These are phyloP conservation scores for Torymus tubicola DNA, from an alignment of 2,888 invertebrate genomes.

Conservation along the genomic window DNA sequence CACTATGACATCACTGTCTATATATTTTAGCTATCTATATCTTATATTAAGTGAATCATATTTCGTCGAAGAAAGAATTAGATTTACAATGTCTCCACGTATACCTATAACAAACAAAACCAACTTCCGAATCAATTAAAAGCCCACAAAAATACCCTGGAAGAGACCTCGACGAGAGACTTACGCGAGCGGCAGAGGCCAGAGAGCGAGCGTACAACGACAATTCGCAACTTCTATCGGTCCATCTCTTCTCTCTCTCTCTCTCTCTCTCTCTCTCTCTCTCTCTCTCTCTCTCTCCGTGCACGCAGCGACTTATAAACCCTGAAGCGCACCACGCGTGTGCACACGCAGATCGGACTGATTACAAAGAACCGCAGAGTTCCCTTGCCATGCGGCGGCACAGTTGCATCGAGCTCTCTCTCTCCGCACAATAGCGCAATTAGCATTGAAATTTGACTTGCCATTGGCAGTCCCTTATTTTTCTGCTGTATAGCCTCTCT, in stretches of 20 bases:
- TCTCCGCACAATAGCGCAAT: slow-evolving; percentile 36
- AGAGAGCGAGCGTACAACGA: background rate
- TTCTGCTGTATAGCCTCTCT: background rate
- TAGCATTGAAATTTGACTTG: slow-evolving; percentile 49
- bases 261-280: background rate
- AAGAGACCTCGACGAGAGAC: too few relatives aligned
- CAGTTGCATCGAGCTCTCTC: too few relatives aligned
- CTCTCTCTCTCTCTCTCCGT: background rate
- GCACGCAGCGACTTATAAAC: slow-evolving; percentile 5
- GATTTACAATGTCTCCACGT: too few relatives aligned
- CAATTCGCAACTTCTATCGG: slow-evolving; percentile 13
- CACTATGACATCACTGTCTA: too few relatives aligned
- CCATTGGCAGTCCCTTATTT: slow-evolving; percentile 38
- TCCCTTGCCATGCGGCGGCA: too few relatives aligned
- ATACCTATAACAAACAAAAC: too few relatives aligned
- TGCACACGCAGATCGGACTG: slow-evolving; percentile 7
- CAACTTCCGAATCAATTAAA: too few relatives aligned
- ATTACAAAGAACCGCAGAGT: slow-evolving; percentile 13
- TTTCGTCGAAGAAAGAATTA: too few relatives aligned
- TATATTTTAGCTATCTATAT: too few relatives aligned
- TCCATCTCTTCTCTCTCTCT: slow-evolving; percentile 3
- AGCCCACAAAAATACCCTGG: too few relatives aligned
- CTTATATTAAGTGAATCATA: too few relatives aligned
- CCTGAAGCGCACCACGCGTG: background rate
- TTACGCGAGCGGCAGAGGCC: too few relatives aligned